Percentiles rank a stretch among this genome's conserved stretches.
Evolutionary conservation across 2,888 invertebrate species (phyloP).

Genomic region (Leptinotarsa peninsularis): DNA sequence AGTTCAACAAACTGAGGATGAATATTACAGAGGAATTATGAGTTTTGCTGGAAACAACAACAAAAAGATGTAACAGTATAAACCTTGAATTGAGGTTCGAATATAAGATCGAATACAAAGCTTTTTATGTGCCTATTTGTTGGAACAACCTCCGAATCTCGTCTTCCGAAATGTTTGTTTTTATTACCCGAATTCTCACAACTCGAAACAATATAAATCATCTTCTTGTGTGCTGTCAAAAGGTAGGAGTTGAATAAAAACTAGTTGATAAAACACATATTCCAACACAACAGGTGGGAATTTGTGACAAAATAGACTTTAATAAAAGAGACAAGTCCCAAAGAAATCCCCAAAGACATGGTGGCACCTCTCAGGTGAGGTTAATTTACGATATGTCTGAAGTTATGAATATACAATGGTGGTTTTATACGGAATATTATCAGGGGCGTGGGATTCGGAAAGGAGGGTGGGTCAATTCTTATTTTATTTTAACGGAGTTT

Average conservation of each 20-base stretch:
- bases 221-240: slow-evolving; percentile 49
- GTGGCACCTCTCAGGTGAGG: slow-evolving; percentile 42
- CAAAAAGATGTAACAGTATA: neutral
- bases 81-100: neutral
- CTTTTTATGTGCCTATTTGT: neutral
- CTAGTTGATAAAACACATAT: slow-evolving; percentile 46
- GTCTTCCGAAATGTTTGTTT: slow-evolving; percentile 6
- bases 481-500: no score
- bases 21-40: no score
- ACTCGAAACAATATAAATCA: slow-evolving; percentile 52
- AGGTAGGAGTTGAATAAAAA: slow-evolving; percentile 48
- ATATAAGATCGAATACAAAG: neutral
- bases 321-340: slow-evolving; percentile 30
- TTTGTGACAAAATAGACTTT: slow-evolving; percentile 46
- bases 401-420: slow-evolving; percentile 29
- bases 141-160: neutral
- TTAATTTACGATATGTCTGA: slow-evolving; percentile 39
- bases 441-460: neutral
- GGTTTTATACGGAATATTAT: slow-evolving; percentile 2
- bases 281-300: slow-evolving; percentile 55
- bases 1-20: no score
- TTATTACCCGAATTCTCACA: slow-evolving; percentile 41
- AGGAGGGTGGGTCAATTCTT: no score
- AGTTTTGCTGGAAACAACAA: no score
- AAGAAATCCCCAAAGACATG: slow-evolving; percentile 44